Base-by-base conservation (phyloP, 2,888 invertebrate genomes). In the Eupithecia centaureata region DNA sequence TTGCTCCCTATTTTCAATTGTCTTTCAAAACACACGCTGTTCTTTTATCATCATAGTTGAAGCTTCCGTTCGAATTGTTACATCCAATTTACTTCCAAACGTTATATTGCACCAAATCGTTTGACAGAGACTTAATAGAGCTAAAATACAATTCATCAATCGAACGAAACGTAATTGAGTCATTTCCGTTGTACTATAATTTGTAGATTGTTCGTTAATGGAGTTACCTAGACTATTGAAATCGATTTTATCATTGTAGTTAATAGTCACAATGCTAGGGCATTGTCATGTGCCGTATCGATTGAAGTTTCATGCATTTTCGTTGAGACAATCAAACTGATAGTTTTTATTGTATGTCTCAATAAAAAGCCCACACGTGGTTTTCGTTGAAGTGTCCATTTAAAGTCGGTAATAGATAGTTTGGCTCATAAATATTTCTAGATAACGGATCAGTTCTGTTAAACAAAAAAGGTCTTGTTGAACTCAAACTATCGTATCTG, bases 1-100 rank as follows among this genome's bases (percentile, higher is more conserved):
- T 82, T 77, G 83, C 82, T 85, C 82, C 78, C 80, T 80, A 82
- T 79, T 83, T 77, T 73, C 79, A 76, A 78, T 86, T 86, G 82
- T 84, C 79, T 80, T 70, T 75, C 71, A 74, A 77, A 78, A 79
- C 79, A 84, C 83, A 82, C 75, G 84, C 82, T 76, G 86, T 79
- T 85, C 77, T 78, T 77, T 81, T 80, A 79, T 81, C 81, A 82
- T 83, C 82, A 81, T 73, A 61, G 76, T 74, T 72, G 71, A 75
- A 75, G 86, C 89, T 89, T 88, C 89, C 84, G 88, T 87, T 84
- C 72, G 70, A 76, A 73, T 76, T 74, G 75, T 83, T 77, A 77
- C 32, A 56, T 75, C 81, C 77, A 74, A 70, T 75, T 78, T 78
- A 78, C 73, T 76, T 77, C 51, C 28, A 72, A 75, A 73, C 74